Evolutionary conservation across 2,888 invertebrate genomes (phyloP).

Genomic region (Cremastinae sp.): DNA sequence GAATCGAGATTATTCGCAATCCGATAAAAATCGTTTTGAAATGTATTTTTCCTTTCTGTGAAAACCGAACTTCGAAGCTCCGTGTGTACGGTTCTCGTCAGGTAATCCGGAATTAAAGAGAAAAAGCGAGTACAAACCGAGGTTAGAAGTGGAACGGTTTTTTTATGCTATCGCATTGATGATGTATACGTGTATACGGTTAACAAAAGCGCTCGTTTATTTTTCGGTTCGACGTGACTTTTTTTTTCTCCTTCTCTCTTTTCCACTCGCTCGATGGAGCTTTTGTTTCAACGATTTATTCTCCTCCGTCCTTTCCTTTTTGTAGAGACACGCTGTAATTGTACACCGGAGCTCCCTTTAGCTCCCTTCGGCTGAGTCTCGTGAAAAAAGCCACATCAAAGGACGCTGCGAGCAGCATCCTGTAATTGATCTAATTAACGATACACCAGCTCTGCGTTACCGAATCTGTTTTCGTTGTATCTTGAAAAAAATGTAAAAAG

Average conservation of each 20-base stretch:
- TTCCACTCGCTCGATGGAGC: constrained; percentile 3
- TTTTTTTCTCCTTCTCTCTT: constrained; percentile 2
- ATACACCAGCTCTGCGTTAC: neutral
- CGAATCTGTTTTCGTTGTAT: too few species aligned
- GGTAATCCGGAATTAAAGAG: neutral
- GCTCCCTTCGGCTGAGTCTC: too few species aligned
- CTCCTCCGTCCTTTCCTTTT: neutral
- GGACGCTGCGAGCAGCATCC: constrained; percentile 19
- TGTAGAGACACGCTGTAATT: neutral
- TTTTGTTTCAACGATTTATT: constrained; percentile 12
- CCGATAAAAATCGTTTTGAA: neutral
- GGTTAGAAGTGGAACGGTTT: constrained; percentile 1
- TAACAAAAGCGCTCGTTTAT: constrained; percentile 15
- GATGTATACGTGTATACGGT: too few species aligned
- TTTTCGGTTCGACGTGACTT: neutral
- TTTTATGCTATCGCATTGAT: constrained; percentile 38
- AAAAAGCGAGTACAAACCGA: neutral
- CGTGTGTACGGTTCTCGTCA: neutral
- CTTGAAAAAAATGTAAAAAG: too few species aligned
- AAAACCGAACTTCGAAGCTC: neutral
- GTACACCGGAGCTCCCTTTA: neutral
- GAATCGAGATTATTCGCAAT: too few species aligned
- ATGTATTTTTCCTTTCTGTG: neutral
- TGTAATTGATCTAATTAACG: constrained; percentile 42
- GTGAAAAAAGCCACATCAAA: constrained; percentile 41